phyloP scores from a whole-genome alignment of 2,888 invertebrate genomes.

The Rhodophaea formosa region DNA sequence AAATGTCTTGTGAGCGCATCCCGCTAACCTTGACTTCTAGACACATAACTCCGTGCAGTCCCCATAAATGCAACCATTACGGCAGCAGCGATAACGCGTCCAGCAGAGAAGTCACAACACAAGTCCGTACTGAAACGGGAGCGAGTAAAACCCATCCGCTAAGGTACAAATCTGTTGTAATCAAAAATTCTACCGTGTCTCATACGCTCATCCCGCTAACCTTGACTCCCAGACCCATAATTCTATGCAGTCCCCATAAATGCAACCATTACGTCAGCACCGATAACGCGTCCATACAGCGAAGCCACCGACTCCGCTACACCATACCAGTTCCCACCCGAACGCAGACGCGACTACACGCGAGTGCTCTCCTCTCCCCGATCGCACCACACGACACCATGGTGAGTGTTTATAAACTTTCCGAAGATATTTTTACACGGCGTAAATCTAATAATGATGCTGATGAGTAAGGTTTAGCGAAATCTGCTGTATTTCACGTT shows the following conservation, averaged over 20 bases:
- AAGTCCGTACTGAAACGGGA: no score
- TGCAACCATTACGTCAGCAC: slow-evolving; percentile 58
- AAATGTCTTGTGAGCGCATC: neutral
- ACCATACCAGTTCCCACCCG: neutral
- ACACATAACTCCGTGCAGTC: neutral
- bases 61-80: no score
- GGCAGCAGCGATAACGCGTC: no score
- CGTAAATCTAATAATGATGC: slow-evolving; percentile 5
- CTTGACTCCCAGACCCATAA: slow-evolving; percentile 21
- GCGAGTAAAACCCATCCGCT: no score
- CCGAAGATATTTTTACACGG: slow-evolving; percentile 14
- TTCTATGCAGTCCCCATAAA: slow-evolving; percentile 41
- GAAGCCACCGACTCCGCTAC: neutral
- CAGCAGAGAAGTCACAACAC: no score
- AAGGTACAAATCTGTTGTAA: no score
- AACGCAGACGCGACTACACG: slow-evolving; percentile 31
- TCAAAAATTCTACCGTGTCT: neutral
- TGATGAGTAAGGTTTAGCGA: neutral
- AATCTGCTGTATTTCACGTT: slow-evolving; percentile 8
- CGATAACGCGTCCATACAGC: slow-evolving; percentile 43
- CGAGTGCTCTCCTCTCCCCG: slow-evolving; percentile 22
- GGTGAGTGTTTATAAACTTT: slow-evolving; percentile 52
- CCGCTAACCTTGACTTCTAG: neutral
- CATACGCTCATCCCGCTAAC: neutral
- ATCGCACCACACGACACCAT: slow-evolving; percentile 29